A percentile compares a stretch with the other conserved stretches of the same genome.
These are phyloP conservation scores for Scaptodrosophila lebanonensis DNA, from an alignment of 1,140 invertebrate species.

Conservation along the genomic window DNA sequence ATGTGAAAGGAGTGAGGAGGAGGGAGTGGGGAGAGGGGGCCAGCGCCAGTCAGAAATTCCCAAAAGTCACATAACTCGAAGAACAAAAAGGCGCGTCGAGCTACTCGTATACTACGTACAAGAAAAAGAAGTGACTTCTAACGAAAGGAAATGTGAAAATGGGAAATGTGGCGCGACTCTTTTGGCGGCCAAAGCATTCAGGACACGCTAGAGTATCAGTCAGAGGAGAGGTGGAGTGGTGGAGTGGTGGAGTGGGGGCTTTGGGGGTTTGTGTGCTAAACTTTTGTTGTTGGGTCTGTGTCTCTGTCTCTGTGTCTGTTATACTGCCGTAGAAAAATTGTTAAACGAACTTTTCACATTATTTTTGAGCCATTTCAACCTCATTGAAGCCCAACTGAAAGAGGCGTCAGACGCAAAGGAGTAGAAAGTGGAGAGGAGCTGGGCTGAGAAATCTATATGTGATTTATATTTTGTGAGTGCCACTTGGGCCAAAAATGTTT, in stretches of 20 bases:
- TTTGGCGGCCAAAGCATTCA: constrained; percentile 22
- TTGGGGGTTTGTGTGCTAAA: background rate
- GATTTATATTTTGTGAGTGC: constrained; percentile 51
- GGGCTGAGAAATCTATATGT: constrained; percentile 63
- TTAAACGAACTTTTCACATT: constrained; percentile 73
- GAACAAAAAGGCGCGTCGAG: constrained; percentile 23
- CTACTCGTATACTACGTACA: constrained; percentile 1
- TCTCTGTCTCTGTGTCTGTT: constrained; percentile 41
- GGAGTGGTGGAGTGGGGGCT: background rate
- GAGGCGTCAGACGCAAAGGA: too few relatives aligned
- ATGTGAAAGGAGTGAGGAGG: constrained; percentile 14
- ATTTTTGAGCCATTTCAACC: constrained; percentile 75
- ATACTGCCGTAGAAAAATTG: constrained; percentile 51
- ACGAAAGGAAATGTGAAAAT: constrained; percentile 45
- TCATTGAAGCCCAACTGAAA: constrained; percentile 75
- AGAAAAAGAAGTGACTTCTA: constrained; percentile 56
- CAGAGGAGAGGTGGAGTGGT: background rate
- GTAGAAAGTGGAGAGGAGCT: constrained; percentile 46
- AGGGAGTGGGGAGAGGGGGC: constrained; percentile 9
- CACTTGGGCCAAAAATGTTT: too few relatives aligned
- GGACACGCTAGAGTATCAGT: constrained; percentile 11
- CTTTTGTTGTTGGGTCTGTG: constrained; percentile 27
- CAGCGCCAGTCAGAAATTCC: constrained; percentile 58
- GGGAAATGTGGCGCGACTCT: constrained; percentile 57
- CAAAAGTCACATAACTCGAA: constrained; percentile 70